Percentiles rank a stretch among this genome's conserved stretches.
These are phyloP conservation scores for Denticeps clupeoides DNA, from an alignment of 2,797 vertebrate genomes.

Conservation along the genomic window DNA sequence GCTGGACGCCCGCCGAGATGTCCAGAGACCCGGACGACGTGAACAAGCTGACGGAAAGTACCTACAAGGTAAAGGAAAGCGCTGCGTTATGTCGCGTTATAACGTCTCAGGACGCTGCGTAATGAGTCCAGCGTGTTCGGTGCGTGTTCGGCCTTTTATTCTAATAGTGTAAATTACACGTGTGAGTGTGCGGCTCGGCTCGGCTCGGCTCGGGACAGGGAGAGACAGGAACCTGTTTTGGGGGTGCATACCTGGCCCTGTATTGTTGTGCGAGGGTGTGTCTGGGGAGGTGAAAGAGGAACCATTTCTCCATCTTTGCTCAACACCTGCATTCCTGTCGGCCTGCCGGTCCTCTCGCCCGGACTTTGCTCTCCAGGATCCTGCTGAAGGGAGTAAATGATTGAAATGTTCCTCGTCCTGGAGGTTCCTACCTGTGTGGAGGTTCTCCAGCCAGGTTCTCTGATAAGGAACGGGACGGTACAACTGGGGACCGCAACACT, in stretches of 20 bases:
- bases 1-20: constrained; percentile 55
- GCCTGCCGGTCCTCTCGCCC: constrained; percentile 32
- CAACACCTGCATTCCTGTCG: constrained; percentile 43
- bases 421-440: too few species aligned
- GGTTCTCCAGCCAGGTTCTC: too few species aligned
- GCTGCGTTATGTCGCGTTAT: too few species aligned
- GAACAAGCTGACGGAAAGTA: constrained; percentile 83
- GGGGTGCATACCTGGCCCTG: constrained; percentile 50
- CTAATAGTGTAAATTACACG: too few species aligned
- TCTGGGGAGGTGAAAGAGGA: constrained; percentile 45
- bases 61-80: constrained; percentile 87
- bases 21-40: constrained; percentile 77
- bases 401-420: too few species aligned
- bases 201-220: constrained; percentile 13
- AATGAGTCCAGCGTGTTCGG: too few species aligned
- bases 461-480: too few species aligned
- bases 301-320: constrained; percentile 37
- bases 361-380: constrained; percentile 46
- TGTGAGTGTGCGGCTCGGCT: too few species aligned
- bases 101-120: too few species aligned
- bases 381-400: constrained; percentile 49
- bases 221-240: constrained; percentile 46
- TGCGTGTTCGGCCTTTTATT: too few species aligned
- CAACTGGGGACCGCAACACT: too few species aligned
- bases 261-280: constrained; percentile 70